Evolutionary conservation across 2,113 vertebrate genomes (phyloP), one percentile per base, ranked within the genome.

Genomic region (Oncorhynchus nerka): DNA sequence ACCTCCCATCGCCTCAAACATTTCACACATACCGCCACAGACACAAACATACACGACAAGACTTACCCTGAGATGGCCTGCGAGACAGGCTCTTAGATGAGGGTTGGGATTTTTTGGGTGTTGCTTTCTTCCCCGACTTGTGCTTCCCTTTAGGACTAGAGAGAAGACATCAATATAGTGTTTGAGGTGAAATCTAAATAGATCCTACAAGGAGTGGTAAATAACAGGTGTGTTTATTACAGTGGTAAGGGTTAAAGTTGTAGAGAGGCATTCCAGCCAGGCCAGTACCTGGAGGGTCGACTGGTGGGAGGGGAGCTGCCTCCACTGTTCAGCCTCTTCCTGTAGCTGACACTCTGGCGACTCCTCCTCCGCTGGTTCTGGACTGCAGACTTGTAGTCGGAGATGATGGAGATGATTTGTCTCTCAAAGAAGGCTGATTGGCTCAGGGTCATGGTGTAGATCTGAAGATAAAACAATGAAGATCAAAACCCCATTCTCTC

Each of bases 361-460:
- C 83, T 91, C 68, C 82, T 91, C 68, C 96, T 94, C 79, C 94
- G 95, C 77, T 97, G 96, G 39, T 93, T 95, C 84, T 97, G 97
- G 84, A 97, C 70, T 30, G 96, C 95, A 19, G 95, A 95, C 88
- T 99, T 99, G 90, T 96, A 93, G 88, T 99, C 96, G 0, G 97
- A 96, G 85, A 99, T 97, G 39, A 99, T 91, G 81, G 89, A 89
- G 87, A 98, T 96, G 86, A 99, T 97, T 80, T 93, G 94, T 61
- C 93, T 95, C 92, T 99, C 98, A 88, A 98, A 99, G 89, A 96
- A 97, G 83, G 97, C 97, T 24, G 97, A 99, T 76, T 99, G 88
- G 86, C 96, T 95, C 86, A 99, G 95, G 2, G 97, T 98, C 97
- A 99, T 97, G 85, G 94, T 96, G 85, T 96, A 99, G 82, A 99